phyloP scores from a whole-genome alignment of 2,113 vertebrate genomes.

The Seriola rivoliana region DNA sequence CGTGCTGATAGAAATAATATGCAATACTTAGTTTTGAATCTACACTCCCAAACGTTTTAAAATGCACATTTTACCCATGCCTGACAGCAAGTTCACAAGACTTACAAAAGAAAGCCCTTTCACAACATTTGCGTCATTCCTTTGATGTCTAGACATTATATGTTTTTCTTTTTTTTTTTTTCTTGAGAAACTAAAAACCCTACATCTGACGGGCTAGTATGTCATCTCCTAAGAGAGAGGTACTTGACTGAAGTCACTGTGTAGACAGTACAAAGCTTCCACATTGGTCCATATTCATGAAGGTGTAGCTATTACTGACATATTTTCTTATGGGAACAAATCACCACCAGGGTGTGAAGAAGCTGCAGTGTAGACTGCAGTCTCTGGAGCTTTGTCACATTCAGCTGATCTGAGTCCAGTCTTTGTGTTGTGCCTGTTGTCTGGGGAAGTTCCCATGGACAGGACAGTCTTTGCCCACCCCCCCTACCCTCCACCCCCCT shows the following conservation, averaged over 20 bases:
- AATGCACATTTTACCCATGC: slow-evolving; percentile 69
- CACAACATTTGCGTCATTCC: slow-evolving; percentile 84
- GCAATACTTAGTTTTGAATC: slow-evolving; percentile 69
- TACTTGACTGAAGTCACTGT: slow-evolving; percentile 81
- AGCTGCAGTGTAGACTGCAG: slow-evolving; percentile 28
- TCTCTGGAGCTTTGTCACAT: slow-evolving; percentile 69
- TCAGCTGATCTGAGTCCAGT: slow-evolving; percentile 68
- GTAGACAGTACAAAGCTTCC: slow-evolving; percentile 81
- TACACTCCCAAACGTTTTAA: slow-evolving; percentile 66
- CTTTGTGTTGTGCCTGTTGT: slow-evolving; percentile 41
- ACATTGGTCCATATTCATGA: slow-evolving; percentile 82
- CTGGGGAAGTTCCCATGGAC: slow-evolving; percentile 55
- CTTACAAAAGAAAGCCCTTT: slow-evolving; percentile 81
- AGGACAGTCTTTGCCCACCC: slow-evolving; percentile 15
- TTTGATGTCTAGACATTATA: slow-evolving; percentile 79
- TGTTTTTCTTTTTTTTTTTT: slow-evolving; percentile 57
- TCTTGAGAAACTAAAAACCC: slow-evolving; percentile 60
- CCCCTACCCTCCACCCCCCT: not conserved
- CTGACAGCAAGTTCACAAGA: slow-evolving; percentile 77
- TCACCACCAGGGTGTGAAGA: slow-evolving; percentile 71
- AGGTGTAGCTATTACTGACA: slow-evolving; percentile 85
- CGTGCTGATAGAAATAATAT: slow-evolving; percentile 68
- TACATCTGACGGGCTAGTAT: slow-evolving; percentile 75
- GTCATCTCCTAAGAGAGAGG: slow-evolving; percentile 81
- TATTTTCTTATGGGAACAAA: slow-evolving; percentile 85